Percentiles rank a stretch among this genome's conserved stretches.
Evolutionary conservation across 2,113 vertebrate genomes (phyloP).

Genomic region (Podarcis cretensis): DNA sequence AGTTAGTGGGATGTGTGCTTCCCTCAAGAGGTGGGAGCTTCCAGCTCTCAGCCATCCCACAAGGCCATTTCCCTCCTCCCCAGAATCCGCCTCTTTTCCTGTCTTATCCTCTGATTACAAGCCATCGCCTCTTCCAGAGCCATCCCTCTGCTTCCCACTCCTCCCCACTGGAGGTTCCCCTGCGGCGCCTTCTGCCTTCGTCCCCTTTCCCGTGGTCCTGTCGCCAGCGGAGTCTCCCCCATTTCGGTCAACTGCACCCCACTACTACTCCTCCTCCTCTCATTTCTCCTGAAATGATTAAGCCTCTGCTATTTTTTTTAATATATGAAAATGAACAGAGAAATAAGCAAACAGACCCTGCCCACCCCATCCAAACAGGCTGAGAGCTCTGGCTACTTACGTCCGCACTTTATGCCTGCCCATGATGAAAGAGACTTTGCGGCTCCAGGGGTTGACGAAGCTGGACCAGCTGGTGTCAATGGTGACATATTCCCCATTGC

Average conservation of each 20-base stretch:
- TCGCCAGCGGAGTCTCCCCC: background rate
- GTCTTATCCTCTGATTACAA: background rate
- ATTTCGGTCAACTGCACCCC: background rate
- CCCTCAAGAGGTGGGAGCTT: background rate
- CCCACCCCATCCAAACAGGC: accelerated
- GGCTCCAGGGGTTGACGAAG: constrained; percentile 93
- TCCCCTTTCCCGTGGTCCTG: background rate
- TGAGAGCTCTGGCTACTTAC: constrained; percentile 71
- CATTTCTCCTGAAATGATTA: too few relatives aligned
- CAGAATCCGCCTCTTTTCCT: background rate
- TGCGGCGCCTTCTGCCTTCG: too few relatives aligned
- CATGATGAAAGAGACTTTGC: constrained; percentile 90
- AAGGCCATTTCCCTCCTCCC: background rate
- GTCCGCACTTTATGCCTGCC: constrained; percentile 93
- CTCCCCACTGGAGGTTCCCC: background rate
- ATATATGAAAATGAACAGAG: background rate
- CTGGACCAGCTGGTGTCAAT: constrained; percentile 95
- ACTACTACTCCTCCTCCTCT: background rate
- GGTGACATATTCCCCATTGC: constrained; percentile 89
- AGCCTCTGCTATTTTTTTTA: background rate
- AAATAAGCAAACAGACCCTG: accelerated
- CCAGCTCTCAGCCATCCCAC: background rate
- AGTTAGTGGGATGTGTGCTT: background rate
- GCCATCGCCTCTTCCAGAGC: background rate
- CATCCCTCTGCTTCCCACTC: background rate